These are phyloP conservation scores for Bufo gargarizans DNA, from an alignment of 2,113 vertebrate species.

Conservation along the genomic window DNA sequence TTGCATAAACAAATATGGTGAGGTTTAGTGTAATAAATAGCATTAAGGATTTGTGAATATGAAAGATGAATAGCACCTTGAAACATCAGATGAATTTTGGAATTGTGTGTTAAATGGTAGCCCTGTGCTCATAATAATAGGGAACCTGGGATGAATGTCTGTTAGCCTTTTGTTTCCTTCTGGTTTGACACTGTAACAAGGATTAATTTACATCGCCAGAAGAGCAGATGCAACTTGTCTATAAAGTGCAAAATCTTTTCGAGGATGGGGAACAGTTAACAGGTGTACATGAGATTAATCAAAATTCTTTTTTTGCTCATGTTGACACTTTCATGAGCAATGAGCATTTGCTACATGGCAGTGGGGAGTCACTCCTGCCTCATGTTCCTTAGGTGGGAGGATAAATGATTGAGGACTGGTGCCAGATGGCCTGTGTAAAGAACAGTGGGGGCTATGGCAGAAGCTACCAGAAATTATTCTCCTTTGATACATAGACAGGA, in stretches of 20 bases:
- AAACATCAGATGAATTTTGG: background rate
- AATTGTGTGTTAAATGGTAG: background rate
- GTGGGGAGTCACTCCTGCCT: constrained; percentile 54
- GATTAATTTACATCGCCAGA: constrained; percentile 43
- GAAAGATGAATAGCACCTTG: background rate
- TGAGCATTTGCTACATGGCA: constrained; percentile 58
- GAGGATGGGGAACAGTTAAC: constrained; percentile 50
- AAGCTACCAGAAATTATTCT: constrained; percentile 54
- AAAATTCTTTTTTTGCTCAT: constrained; percentile 46
- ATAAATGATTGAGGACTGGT: constrained; percentile 57
- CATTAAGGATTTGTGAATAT: background rate
- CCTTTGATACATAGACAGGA: constrained; percentile 44
- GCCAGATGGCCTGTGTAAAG: constrained; percentile 57
- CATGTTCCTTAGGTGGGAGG: constrained; percentile 55
- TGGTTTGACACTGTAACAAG: constrained; percentile 45
- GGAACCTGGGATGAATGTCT: constrained; percentile 2
- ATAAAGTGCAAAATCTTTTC: constrained; percentile 39
- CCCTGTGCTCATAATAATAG: background rate
- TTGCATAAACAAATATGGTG: background rate
- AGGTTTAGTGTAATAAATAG: background rate
- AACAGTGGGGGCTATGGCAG: constrained; percentile 56
- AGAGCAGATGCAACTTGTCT: constrained; percentile 53
- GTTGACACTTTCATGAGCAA: constrained; percentile 56
- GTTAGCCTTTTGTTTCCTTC: constrained; percentile 29
- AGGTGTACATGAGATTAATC: constrained; percentile 54